These are phyloP conservation scores for Drosophila barbarae DNA, from an alignment of 2,888 invertebrate species.

Conservation along the genomic window DNA sequence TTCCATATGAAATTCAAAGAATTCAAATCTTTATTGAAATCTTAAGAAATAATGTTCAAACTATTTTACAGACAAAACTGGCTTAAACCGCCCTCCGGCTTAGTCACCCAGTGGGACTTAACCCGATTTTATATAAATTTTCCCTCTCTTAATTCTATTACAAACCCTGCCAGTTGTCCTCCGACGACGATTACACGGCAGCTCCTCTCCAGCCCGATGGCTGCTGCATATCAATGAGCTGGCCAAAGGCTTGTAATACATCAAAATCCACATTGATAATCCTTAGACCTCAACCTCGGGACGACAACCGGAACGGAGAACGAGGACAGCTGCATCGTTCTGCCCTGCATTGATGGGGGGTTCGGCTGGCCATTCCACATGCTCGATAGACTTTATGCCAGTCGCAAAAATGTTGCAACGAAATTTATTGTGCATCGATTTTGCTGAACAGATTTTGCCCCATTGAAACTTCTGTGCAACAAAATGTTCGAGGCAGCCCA, in stretches of 20 bases:
- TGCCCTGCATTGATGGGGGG: slow-evolving; percentile 19
- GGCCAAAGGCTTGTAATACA: slow-evolving; percentile 53
- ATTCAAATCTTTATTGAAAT: too few relatives aligned
- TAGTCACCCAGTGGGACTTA: neutral
- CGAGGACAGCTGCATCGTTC: slow-evolving; percentile 25
- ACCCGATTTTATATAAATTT: slow-evolving; percentile 9
- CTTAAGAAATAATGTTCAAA: too few relatives aligned
- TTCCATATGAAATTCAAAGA: neutral
- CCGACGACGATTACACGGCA: slow-evolving; percentile 21
- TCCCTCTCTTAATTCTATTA: slow-evolving; percentile 2
- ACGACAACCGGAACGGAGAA: slow-evolving; percentile 11
- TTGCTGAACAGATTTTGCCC: slow-evolving; percentile 47
- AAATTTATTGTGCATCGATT: slow-evolving; percentile 56
- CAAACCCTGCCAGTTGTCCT: slow-evolving; percentile 6
- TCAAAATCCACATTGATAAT: slow-evolving; percentile 52
- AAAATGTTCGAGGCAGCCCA: slow-evolving; percentile 42
- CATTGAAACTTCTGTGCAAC: slow-evolving; percentile 41
- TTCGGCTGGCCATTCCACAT: slow-evolving; percentile 27
- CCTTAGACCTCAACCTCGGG: slow-evolving; percentile 30
- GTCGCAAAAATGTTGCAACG: slow-evolving; percentile 49
- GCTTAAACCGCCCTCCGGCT: neutral
- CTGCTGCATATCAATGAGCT: slow-evolving; percentile 54
- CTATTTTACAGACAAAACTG: neutral
- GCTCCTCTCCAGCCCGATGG: slow-evolving; percentile 12
- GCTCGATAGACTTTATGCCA: slow-evolving; percentile 40